These are phyloP conservation scores for Dryobotodes eremita DNA, from an alignment of 2,888 invertebrate species.

Conservation along the genomic window DNA sequence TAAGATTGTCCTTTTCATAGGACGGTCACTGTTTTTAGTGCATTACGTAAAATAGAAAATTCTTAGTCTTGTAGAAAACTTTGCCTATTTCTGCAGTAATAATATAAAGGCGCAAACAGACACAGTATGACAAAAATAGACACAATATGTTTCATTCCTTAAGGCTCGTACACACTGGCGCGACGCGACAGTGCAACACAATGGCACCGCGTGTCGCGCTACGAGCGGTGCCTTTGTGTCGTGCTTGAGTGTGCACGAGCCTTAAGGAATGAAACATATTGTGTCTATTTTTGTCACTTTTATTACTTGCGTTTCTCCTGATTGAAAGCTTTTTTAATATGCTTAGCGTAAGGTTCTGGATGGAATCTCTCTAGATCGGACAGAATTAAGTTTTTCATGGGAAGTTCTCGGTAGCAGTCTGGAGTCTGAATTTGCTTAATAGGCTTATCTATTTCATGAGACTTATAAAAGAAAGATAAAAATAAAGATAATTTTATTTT, in stretches of 20 bases:
- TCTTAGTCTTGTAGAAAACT: background rate
- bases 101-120: too few relatives aligned
- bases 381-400: background rate
- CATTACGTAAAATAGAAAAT: background rate
- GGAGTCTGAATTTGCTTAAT: background rate
- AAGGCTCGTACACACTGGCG: too few relatives aligned
- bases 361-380: background rate
- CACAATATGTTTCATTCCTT: background rate
- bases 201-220: too few relatives aligned
- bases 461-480: background rate
- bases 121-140: background rate
- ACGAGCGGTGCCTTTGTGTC: too few relatives aligned
- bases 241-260: too few relatives aligned
- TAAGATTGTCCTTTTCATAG: background rate
- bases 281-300: background rate
- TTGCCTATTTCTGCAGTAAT: background rate
- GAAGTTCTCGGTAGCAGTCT: background rate
- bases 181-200: too few relatives aligned
- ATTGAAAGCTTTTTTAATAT: background rate
- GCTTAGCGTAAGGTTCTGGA: background rate
- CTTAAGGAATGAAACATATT: background rate
- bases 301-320: background rate
- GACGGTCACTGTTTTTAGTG: too few relatives aligned
- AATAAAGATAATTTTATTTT: background rate
- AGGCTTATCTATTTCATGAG: background rate